Evolutionary conservation across 2,797 vertebrate species (phyloP), one percentile per base, ranked within the genome.

Genomic region (Pangasius macronema): DNA sequence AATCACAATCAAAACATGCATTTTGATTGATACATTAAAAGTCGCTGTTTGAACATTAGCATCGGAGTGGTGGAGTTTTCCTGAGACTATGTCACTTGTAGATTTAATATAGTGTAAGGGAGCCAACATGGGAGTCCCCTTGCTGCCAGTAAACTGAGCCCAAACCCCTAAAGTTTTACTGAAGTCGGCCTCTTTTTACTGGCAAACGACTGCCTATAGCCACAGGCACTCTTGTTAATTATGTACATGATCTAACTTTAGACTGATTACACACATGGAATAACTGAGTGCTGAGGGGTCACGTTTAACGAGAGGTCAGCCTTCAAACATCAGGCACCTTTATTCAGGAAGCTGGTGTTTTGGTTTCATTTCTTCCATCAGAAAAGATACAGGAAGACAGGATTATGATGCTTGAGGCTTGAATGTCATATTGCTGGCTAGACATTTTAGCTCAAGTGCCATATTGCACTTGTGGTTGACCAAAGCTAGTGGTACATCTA

Each of bases 241-340:
- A 92, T 89, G 87, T 82, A 89, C 91, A 94, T 90, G 90, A 85
- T 93, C 91, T 90, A 87, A 90, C 87, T 94, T 94, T 94, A 91
- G 95, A 94, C 92, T 92, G 93, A 93, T 95, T 95, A 95, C 92
- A 95, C 92, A 93, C 92, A 92, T 93, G 93, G 91, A 93, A 94
- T 93, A 93, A 87, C 91, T 92, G 90, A 93, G 90, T 91, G 91
- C 89, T 2, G 55, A 73, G 91, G 92, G 93, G 93, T 94, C 90
- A 87, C 75, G 77, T 89, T 91, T 93, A 94, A 95, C 92, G 92
- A 94, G 91, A 83, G 93, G 93, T 94, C 94, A 93, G 88, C 85
- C 84, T 88, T 89, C 84, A 85, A 86, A 89, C 90, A 91, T 89
- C 65, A 65, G 20, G 10, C 42, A 33, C 87, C 83, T 90, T 92